Conservation (phyloP, 1,140 invertebrate genomes). For the Drosophila rufa region DNA sequence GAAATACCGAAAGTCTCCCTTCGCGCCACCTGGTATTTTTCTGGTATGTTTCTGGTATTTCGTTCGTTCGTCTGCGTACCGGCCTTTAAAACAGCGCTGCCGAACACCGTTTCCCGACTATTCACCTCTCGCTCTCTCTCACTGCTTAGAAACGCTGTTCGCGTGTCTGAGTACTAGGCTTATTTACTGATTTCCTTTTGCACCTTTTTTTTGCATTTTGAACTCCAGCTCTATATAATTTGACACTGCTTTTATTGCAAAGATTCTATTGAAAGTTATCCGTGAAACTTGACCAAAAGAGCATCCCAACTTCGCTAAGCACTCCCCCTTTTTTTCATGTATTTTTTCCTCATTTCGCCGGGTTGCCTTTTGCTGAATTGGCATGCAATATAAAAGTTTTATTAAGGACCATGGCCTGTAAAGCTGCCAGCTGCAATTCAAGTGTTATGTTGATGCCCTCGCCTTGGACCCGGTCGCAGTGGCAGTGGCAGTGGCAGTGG, state of each 20-base stretch:
- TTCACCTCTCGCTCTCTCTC: no score
- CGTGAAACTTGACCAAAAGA: not conserved
- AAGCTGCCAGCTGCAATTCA: constrained; percentile 57
- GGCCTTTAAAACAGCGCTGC: no score
- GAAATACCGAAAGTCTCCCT: no score
- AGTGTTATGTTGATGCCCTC: constrained; percentile 34
- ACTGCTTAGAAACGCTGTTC: no score
- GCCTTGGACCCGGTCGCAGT: constrained; percentile 20
- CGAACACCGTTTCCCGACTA: no score
- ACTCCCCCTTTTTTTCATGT: constrained; percentile 1
- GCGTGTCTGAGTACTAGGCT: no score
- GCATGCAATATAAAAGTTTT: constrained; percentile 69
- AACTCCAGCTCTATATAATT: not conserved
- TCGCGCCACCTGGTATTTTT: no score
- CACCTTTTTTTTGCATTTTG: no score
- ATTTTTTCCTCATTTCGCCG: not conserved
- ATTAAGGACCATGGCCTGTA: constrained; percentile 58
- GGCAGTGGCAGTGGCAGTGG: not conserved
- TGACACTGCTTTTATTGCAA: not conserved
- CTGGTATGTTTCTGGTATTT: no score
- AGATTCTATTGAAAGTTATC: not conserved
- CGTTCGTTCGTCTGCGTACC: no score
- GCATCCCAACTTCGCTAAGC: constrained; percentile 7
- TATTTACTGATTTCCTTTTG: no score
- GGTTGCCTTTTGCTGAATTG: constrained; percentile 30